Base-by-base conservation (phyloP, 2,888 invertebrate species). In the Stenodera caucasica region DNA sequence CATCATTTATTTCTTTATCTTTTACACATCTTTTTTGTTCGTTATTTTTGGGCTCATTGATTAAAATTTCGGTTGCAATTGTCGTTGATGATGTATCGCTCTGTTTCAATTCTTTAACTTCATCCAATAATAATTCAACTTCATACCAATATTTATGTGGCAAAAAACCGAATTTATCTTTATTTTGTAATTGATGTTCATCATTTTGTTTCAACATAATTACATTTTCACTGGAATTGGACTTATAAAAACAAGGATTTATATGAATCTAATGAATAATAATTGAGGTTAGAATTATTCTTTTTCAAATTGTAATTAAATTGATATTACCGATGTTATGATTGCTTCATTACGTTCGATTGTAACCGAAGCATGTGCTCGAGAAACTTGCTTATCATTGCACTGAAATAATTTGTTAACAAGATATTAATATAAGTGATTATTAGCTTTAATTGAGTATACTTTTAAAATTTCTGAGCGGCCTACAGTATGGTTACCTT, bases 151-250 rank as follows among this genome's bases (percentile, higher is more conserved):
- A 82, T 9, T 74, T 65, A 49, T 83, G 80, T 0, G 84, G 83
- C 29, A 84, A 68, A 5, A 86, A 77, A 12, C 84, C 83, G 74
- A 86, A 84, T 67, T 77, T 80, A 69, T 86, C 85, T 12, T 84
- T 84, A 67, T 81, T 78, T 1, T 58, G 69, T 15, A 85, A 72
- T n/a, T 69, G 61, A 12, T 78, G 66, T 2, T 73, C 69, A 21
- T 72, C 67, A 60, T 82, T 75, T 67, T 80, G 75, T 53, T 72
- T 74, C 32, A 85, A 67, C 54, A 83, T 72, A 58, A 79, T 72
- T 8, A 77, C 72, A 9, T 67, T 63, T 57, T 70, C 74, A 63
- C 56, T 74, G 71, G 61, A 76, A 75, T 63, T 75, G 75, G 67
- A 72, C 74, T 70, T 72, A 55, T 80, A 82, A 71, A 84, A 86